These are phyloP conservation scores for Lanistes nyassanus DNA, from an alignment of 1,140 invertebrate species.

Conservation along the genomic window DNA sequence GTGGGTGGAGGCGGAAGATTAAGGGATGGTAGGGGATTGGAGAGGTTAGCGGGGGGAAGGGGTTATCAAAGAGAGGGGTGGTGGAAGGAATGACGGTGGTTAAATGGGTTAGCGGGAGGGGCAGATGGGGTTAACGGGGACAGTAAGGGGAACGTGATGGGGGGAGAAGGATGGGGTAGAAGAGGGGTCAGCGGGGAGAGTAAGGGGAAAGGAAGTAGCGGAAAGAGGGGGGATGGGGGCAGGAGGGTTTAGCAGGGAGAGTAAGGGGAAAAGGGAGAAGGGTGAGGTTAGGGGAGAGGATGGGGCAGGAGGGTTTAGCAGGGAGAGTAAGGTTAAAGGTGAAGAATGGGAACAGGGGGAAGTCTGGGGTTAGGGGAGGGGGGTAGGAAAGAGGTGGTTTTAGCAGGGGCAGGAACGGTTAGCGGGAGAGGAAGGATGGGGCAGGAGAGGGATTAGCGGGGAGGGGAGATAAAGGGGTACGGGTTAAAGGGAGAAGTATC, in stretches of 20 bases:
- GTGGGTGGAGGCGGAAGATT: no score
- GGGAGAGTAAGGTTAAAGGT: background rate
- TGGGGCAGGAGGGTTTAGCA: background rate
- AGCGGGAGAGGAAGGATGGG: background rate
- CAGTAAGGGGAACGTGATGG: background rate
- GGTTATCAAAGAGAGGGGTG: no score
- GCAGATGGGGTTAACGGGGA: background rate
- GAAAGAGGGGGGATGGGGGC: background rate
- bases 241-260: background rate
- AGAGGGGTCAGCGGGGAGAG: background rate
- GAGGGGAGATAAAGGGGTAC: background rate
- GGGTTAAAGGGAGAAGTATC: background rate
- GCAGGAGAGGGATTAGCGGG: background rate
- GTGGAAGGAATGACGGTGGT: no score
- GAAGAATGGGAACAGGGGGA: background rate
- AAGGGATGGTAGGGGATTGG: no score
- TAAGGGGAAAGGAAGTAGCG: background rate
- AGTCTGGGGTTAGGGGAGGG: background rate
- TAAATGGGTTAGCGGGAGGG: no score
- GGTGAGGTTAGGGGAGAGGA: background rate
- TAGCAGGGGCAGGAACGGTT: background rate
- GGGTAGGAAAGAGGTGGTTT: background rate
- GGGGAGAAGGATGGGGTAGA: background rate
- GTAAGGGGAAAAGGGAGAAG: background rate
- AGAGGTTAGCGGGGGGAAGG: no score